A percentile compares a stretch with the other conserved stretches of the same genome.
Conservation (phyloP, 2,113 vertebrate genomes). For the Brachyhypopomus gauderio region DNA sequence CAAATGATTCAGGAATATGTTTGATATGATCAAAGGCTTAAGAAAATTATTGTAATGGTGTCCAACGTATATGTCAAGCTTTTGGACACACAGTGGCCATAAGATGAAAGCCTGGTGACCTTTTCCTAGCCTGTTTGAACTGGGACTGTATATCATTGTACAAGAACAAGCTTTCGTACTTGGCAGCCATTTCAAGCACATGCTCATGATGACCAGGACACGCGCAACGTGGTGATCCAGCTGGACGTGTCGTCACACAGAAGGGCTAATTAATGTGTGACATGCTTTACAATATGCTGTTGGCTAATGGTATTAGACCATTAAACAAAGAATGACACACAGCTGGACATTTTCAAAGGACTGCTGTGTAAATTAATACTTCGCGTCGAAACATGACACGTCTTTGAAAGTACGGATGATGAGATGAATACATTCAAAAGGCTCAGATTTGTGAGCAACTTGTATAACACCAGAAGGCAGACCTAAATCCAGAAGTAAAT, state of each 20-base stretch:
- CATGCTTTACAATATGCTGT: neutral
- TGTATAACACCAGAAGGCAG: neutral
- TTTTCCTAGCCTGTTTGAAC: neutral
- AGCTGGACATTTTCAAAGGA: neutral
- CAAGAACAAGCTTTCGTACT: neutral
- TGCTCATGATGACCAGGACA: neutral
- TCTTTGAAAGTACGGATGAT: neutral
- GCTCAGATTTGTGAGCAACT: neutral
- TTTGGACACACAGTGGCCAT: neutral
- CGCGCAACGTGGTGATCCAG: neutral
- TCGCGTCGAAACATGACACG: neutral
- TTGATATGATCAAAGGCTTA: neutral
- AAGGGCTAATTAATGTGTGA: neutral
- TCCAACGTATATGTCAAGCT: neutral
- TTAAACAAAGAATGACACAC: neutral
- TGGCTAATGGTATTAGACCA: neutral
- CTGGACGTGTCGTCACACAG: neutral
- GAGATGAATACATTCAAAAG: neutral
- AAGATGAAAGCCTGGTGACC: neutral
- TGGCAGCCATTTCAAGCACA: neutral
- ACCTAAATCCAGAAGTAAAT: conserved; percentile 22
- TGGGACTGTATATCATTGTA: neutral
- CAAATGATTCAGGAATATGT: neutral
- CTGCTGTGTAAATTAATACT: neutral
- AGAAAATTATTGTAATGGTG: neutral